Conservation (phyloP, 1,140 invertebrate species). For the Cyclargus thomasi region DNA sequence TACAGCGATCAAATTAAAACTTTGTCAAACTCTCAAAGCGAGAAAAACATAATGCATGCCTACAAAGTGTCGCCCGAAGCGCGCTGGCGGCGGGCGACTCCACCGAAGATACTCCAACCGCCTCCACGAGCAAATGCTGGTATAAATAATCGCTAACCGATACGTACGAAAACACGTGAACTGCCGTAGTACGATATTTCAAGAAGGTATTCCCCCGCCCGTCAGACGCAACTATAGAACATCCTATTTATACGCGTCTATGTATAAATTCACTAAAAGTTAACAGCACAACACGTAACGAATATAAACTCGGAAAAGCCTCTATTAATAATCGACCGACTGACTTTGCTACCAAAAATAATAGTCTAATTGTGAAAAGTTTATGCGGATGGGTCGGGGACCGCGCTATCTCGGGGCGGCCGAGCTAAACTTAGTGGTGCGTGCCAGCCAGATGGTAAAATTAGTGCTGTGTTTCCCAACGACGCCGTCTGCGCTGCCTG, state of each 20-base stretch:
- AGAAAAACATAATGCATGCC: background rate
- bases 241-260: slow-evolving; percentile 75
- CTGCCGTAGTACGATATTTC: slow-evolving; percentile 73
- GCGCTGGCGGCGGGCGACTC: background rate
- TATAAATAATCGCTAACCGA: slow-evolving; percentile 75
- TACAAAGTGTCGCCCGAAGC: background rate
- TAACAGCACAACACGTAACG: slow-evolving; percentile 74
- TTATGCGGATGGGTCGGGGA: slow-evolving; percentile 74
- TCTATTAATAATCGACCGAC: slow-evolving; percentile 75
- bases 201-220: slow-evolving; percentile 74
- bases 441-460: slow-evolving; percentile 72
- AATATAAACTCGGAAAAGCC: slow-evolving; percentile 75
- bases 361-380: slow-evolving; percentile 77
- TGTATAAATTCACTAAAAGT: slow-evolving; percentile 76
- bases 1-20: background rate
- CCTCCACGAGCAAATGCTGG: slow-evolving; percentile 13
- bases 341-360: slow-evolving; percentile 76
- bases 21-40: background rate
- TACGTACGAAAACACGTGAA: slow-evolving; percentile 71
- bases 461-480: slow-evolving; percentile 63
- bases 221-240: slow-evolving; percentile 72
- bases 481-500: slow-evolving; percentile 69
- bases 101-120: background rate
- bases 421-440: slow-evolving; percentile 74
- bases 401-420: slow-evolving; percentile 74